These are phyloP conservation scores for Manis javanica DNA, from an alignment of 2,797 vertebrate genomes.

Conservation along the genomic window DNA sequence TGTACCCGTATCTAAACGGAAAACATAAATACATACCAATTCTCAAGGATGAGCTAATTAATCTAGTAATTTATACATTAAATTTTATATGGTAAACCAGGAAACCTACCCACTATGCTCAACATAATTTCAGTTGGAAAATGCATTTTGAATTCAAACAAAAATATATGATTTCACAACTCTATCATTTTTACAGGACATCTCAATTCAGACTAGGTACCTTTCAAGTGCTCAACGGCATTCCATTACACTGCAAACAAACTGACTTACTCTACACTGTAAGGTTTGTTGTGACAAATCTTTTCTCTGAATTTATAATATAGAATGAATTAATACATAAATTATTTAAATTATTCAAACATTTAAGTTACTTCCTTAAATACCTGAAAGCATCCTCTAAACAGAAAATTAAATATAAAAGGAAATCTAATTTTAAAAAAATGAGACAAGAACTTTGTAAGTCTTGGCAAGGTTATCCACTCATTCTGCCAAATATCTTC, in stretches of 20 bases:
- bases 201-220: neutral
- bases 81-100: neutral
- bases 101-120: neutral
- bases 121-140: neutral
- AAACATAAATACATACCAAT: neutral
- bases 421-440: neutral
- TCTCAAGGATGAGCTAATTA: neutral
- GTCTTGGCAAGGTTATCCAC: neutral
- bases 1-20: neutral
- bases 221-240: neutral
- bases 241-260: neutral
- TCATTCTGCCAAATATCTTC: neutral
- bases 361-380: conserved; percentile 14
- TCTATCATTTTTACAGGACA: neutral
- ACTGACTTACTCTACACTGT: neutral
- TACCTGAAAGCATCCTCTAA: conserved; percentile 11
- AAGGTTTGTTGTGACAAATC: neutral
- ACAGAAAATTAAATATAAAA: conserved; percentile 42
- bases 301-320: conserved; percentile 50
- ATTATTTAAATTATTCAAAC: conserved; percentile 17
- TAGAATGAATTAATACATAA: neutral
- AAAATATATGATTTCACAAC: neutral
- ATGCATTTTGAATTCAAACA: neutral
- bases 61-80: neutral
- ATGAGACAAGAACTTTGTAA: neutral